A percentile compares a stretch with the other conserved stretches of the same genome.
These are phyloP conservation scores for Nebria salina DNA, from an alignment of 2,888 invertebrate genomes.

Conservation along the genomic window DNA sequence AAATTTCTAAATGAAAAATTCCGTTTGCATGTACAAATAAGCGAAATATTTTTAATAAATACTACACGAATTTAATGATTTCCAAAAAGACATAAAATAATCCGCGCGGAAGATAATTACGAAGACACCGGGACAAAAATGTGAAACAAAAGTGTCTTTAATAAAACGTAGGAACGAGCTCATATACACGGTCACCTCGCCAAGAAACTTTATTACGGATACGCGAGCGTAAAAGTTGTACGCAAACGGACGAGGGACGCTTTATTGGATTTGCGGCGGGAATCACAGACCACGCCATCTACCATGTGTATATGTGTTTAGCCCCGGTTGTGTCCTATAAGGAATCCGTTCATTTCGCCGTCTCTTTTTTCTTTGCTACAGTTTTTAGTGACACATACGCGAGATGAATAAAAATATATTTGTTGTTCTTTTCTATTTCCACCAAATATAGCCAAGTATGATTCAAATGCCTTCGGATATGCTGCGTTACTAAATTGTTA, in stretches of 20 bases:
- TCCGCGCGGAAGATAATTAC: background rate
- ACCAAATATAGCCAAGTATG: no score
- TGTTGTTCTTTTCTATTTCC: background rate
- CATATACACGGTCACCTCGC: background rate
- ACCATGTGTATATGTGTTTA: background rate
- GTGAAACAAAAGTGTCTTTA: background rate
- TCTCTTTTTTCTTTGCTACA: background rate
- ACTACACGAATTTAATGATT: background rate
- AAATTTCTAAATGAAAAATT: no score
- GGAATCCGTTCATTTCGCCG: background rate
- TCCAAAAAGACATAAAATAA: background rate
- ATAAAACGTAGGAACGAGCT: background rate
- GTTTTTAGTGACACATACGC: background rate
- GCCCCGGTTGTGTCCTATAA: background rate
- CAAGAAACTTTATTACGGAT: background rate
- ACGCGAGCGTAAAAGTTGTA: background rate
- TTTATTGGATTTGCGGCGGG: background rate
- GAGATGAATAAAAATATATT: background rate
- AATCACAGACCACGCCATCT: background rate
- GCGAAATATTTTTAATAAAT: background rate
- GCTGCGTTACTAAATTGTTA: no score
- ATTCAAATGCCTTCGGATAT: no score
- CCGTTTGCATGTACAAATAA: no score
- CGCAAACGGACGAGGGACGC: background rate
- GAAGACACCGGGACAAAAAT: background rate